These are phyloP conservation scores for Garrulus glandarius DNA, from an alignment of 2,797 vertebrate genomes.

Conservation along the genomic window DNA sequence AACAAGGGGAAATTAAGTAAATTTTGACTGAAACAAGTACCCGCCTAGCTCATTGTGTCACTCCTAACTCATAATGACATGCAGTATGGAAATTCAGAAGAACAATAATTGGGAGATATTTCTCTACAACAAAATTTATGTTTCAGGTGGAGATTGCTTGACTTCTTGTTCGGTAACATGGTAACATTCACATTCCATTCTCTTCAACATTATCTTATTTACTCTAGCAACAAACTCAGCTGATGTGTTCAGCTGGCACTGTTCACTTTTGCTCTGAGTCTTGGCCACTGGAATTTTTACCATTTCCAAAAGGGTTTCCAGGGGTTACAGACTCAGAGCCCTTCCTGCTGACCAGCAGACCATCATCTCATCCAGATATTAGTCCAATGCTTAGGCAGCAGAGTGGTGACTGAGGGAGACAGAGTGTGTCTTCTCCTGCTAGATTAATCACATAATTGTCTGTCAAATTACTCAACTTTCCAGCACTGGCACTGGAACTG, in stretches of 20 bases:
- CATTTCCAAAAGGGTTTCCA: background rate
- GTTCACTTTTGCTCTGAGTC: background rate
- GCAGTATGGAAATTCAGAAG: background rate
- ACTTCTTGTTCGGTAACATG: background rate
- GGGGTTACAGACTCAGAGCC: background rate
- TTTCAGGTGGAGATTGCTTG: background rate
- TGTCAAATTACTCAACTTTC: constrained; percentile 13
- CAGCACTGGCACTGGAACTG: background rate
- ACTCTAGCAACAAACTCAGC: background rate
- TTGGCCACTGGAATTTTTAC: background rate
- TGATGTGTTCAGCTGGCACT: background rate
- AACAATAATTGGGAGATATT: background rate
- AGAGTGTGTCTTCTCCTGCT: background rate
- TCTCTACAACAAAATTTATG: background rate
- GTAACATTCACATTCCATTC: background rate
- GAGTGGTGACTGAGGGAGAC: background rate
- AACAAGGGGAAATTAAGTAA: background rate
- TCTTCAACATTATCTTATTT: background rate
- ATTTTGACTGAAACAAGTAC: background rate
- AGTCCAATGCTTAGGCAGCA: background rate
- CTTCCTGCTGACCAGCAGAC: background rate
- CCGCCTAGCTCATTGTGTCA: background rate
- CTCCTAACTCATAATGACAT: background rate
- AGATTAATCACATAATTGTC: constrained; percentile 28
- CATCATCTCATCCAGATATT: background rate